Evolutionary conservation across 2,113 vertebrate genomes (phyloP), one percentile per base, ranked within the genome.

Genomic region (Thamnaconus septentrionalis): DNA sequence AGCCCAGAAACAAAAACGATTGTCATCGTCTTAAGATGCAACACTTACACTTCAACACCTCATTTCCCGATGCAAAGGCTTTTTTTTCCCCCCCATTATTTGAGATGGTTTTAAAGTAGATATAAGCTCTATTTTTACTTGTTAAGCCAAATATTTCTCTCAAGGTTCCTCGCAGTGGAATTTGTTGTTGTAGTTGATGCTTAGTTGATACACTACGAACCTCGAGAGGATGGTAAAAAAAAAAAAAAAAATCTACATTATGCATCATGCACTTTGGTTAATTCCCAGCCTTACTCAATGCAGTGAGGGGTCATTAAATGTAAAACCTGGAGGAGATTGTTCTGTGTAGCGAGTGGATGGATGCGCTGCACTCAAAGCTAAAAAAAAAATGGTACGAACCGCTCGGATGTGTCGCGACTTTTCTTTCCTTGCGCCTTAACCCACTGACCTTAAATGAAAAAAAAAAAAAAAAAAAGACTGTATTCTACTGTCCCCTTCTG

Each of bases 221-320:
- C 7, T 12, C n/a, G 4, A n/a, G 50, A 52, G n/a, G n/a, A 52
- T 1, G 3, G 58, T 56, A 41, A 56, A 60, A 61, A 9, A 11
- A 7, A 48, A 76, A 66, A 5, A 11, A 7, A 48, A 76, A 66
- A 5, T 69, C 56, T 57, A 66, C 18, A 65, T 46, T 18, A 80
- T 54, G 86, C 83, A 88, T 83, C 61, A 53, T 52, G 86, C 86
- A 90, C 88, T 90, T 90, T 90, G 75, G 61, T 73, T 62, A 78
- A 80, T 80, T 73, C 75, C 74, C 18, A 73, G 62, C 69, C 59
- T 58, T 67, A 79, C 62, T 65, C 58, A 64, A 47, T 75, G 64
- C 74, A 79, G 64, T 68, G 49, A 31, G 51, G 67, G 42, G 66
- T 68, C 7, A 44, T 71, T 58, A 73, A 61, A 55, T 44, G 65